These are phyloP conservation scores for Romanomermis culicivorax DNA, from an alignment of 2,888 invertebrate genomes.

Conservation along the genomic window DNA sequence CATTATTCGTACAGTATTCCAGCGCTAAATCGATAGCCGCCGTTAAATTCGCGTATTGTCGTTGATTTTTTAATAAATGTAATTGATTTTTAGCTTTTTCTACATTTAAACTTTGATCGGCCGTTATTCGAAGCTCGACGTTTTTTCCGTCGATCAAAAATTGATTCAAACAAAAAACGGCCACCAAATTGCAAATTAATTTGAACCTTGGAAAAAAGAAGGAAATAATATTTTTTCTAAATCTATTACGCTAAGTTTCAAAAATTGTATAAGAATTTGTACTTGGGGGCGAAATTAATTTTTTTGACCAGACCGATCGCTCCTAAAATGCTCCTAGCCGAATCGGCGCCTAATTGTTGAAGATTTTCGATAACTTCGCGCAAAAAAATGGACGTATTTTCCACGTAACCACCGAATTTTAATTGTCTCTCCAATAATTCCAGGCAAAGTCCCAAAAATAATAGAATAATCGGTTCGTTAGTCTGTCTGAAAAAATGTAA, in stretches of 20 bases:
- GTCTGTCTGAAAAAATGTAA: not conserved
- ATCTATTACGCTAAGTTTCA: no score
- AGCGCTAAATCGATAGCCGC: not conserved
- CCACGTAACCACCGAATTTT: not conserved
- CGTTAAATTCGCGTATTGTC: not conserved
- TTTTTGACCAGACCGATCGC: not conserved
- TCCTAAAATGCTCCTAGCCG: not conserved
- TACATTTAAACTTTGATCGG: not conserved
- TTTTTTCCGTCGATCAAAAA: not conserved
- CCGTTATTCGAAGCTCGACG: not conserved
- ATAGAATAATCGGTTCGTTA: not conserved
- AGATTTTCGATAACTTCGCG: not conserved
- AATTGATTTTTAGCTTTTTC: not conserved
- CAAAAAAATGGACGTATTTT: not conserved
- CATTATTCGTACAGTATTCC: not conserved
- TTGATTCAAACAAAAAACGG: not conserved
- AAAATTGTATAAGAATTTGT: no score
- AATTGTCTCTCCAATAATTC: not conserved
- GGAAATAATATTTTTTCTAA: no score
- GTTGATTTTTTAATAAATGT: not conserved
- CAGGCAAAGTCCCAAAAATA: not conserved
- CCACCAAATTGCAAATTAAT: not conserved
- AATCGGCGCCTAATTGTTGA: not conserved
- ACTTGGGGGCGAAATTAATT: not conserved
- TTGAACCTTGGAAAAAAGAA: not conserved